Evolutionary conservation across 2,888 invertebrate genomes (phyloP), one percentile per base, ranked within the genome.

Genomic region (Bombyx huttoni): DNA sequence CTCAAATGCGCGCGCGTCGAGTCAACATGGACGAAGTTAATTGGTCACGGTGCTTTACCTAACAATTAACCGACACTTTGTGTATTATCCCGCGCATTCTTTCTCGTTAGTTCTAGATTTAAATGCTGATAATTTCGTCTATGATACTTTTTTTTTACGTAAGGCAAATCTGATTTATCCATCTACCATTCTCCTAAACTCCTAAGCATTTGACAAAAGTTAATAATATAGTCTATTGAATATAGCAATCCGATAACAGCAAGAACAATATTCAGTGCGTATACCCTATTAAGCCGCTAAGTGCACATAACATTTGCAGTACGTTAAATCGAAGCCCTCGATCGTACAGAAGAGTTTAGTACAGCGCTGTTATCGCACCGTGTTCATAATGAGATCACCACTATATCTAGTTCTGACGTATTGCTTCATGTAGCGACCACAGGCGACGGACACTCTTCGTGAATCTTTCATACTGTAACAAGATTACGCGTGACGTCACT

Each of bases 31-130:
- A 64, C 78, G 24, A 24, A 24, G 75, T 74, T 85, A 86, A 86
- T 86, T 86, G 85, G 87, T 82, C 84, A 85, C 84, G 87, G 78
- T 83, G 79, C 75, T 80, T 73, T 82, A 85, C 85, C 77, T 84
- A 81, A 76, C 78, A 78, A 80, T 79, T 78, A 78, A 70, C 68
- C 60, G 59, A 63, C 67, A 61, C 61, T 71, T 67, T 72, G 71
- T 70, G 55, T 62, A 61, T 54, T 64, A 64, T 70, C 68, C 70
- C 61, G 61, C 65, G 61, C 63, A 70, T 66, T 64, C 61, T 65
- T 62, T 54, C 62, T 66, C 59, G 58, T 62, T 67, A 67, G 61
- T 40, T 40, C 40, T 40, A 40, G 40, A 40, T 40, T 40, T 6
- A 10, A 40, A 40, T 7, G 40, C 40, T 40, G 40, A 40, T 40